A percentile compares a stretch with the other conserved stretches of the same genome.
phyloP scores from a whole-genome alignment of 2,113 vertebrate genomes.

The Gnathonemus echidnorhynchus region DNA sequence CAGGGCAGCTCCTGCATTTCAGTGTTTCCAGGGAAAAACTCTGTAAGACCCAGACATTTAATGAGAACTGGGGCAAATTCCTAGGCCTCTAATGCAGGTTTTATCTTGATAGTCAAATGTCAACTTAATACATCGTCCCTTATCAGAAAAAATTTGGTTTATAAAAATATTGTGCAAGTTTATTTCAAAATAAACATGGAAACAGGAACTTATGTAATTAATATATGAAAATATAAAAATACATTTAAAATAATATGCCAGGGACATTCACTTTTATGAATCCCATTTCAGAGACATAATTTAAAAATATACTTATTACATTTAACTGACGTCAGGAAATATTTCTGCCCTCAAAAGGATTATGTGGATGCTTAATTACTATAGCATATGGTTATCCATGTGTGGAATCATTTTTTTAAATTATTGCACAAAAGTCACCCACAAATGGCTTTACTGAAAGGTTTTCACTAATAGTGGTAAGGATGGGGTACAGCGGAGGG shows the following conservation, averaged over 20 bases:
- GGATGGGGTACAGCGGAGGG: background rate
- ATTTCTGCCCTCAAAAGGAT: background rate
- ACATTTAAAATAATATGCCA: background rate
- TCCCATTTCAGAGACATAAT: background rate
- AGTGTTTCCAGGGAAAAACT: background rate
- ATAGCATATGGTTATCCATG: background rate
- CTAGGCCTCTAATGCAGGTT: background rate
- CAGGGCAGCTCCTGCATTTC: background rate
- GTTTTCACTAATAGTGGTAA: background rate
- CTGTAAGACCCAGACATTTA: background rate
- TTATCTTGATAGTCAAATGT: background rate
- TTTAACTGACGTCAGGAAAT: background rate
- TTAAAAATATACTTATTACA: background rate
- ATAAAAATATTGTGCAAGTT: background rate
- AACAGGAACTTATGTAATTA: background rate
- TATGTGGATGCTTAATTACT: background rate
- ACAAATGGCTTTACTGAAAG: background rate
- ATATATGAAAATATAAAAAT: too few relatives aligned
- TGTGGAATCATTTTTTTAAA: background rate
- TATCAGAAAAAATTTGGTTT: background rate
- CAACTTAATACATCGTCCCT: background rate
- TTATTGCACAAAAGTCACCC: background rate
- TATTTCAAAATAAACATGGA: background rate
- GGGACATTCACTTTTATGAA: background rate
- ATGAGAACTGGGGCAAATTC: background rate